Conservation (phyloP, 1,140 invertebrate species). For the Glossosoma conforme region DNA sequence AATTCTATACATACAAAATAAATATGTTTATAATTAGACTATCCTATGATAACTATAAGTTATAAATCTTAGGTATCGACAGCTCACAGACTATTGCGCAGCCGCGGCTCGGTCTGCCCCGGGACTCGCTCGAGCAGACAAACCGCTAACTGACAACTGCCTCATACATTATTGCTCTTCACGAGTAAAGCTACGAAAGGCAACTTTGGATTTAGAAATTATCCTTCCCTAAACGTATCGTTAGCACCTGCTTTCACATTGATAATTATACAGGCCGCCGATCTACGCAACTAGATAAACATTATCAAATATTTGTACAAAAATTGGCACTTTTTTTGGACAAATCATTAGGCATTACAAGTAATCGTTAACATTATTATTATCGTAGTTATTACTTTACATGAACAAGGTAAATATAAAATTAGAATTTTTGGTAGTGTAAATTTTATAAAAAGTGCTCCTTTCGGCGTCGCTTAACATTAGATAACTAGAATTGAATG, state of each 20-base stretch:
- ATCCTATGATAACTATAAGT: conserved; percentile 27
- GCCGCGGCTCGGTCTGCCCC: background rate
- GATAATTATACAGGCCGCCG: conserved; percentile 22
- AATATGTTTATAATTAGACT: conserved; percentile 29
- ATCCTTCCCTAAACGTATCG: conserved; percentile 19
- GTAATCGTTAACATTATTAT: conserved; percentile 29
- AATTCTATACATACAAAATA: conserved; percentile 30
- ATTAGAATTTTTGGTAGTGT: conserved; percentile 28
- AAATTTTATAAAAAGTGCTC: conserved; percentile 24
- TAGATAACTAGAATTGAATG: conserved; percentile 23
- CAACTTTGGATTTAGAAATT: conserved; percentile 44
- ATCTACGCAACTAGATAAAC: conserved; percentile 28
- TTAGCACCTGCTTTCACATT: conserved; percentile 26
- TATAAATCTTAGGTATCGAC: conserved; percentile 31
- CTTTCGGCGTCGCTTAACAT: conserved; percentile 9
- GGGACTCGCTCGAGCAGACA: too few species aligned
- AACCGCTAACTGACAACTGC: background rate
- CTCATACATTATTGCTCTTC: conserved; percentile 25
- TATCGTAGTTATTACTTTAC: conserved; percentile 9
- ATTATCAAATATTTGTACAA: conserved; percentile 32
- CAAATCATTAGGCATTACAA: too few species aligned
- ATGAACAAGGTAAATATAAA: conserved; percentile 26
- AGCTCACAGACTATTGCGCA: conserved; percentile 19
- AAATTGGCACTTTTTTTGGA: conserved; percentile 31
- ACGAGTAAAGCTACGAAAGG: conserved; percentile 38